Evolutionary conservation across 2,888 invertebrate genomes (phyloP), one percentile per base, ranked within the genome.

Genomic region (Metopia argyrocephala): DNA sequence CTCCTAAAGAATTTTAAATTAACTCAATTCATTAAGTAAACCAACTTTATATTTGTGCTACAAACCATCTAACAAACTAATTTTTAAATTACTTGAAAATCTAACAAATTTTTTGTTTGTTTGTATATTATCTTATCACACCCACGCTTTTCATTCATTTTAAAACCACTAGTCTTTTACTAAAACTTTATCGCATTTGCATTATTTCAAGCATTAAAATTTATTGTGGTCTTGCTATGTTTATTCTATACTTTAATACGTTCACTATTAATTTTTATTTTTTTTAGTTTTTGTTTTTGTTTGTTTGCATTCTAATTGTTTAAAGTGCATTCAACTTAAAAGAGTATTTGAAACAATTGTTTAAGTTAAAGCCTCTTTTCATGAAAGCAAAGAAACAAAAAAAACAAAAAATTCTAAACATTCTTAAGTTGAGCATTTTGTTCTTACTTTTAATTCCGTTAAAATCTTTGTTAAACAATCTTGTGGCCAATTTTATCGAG

Each of bases 401-500:
- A n/a, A n/a, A n/a, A n/a, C n/a, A 31, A 62, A n/a, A 62, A 61
- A 66, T 75, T 75, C 70, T 57, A 56, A 2, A 15, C 27, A 52
- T 71, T 70, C 57, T 23, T 18, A 9, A 28, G 65, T 28, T 56
- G 12, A 7, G 18, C 2, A 18, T 31, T 56, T 64, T 64, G 1
- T 31, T 56, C 48, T 56, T 28, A 52, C 21, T 73, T 73, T 75
- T 71, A 71, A 62, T 76, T 68, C 52, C 57, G 31, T 68, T 62
- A 27, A 76, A 76, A 76, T 79, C 66, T 71, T 23, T 71, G 61
- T 79, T 20, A 70, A 75, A 48, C 38, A 66, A 76, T 76, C 75
- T 56, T 31, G 62, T 56, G 31, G 20, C 23, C 70, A 61, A 70
- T 66, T 52, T 45, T 66, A 62, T 75, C 27, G 27, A 50, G 66